These are phyloP conservation scores for Meloidogyne hapla DNA, from an alignment of 1,140 invertebrate species.

Conservation along the genomic window DNA sequence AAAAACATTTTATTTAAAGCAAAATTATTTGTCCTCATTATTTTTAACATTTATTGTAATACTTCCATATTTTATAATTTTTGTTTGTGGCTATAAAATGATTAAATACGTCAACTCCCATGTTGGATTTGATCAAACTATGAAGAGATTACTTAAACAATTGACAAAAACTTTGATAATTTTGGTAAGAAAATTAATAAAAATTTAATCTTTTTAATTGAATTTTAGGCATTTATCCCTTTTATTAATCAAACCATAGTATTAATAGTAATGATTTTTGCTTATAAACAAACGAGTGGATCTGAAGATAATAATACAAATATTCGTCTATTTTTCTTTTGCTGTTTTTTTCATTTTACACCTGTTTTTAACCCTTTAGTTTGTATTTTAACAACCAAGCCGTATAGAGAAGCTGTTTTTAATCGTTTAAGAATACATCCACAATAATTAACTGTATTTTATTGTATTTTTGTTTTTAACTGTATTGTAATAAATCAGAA, in stretches of 20 bases:
- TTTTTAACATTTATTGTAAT: background rate
- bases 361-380: background rate
- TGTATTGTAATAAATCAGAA: too few species aligned
- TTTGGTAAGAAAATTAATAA: too few species aligned
- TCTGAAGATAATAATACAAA: background rate
- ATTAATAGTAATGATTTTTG: too few species aligned
- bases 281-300: background rate
- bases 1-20: background rate
- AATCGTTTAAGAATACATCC: background rate
- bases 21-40: background rate
- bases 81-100: background rate
- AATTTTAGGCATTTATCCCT: background rate
- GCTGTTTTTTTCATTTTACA: background rate
- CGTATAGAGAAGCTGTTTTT: background rate
- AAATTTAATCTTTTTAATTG: background rate
- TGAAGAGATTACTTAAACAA: background rate
- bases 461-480: background rate
- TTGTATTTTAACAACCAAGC: slow-evolving; percentile 6
- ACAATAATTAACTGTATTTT: background rate
- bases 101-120: background rate
- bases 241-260: background rate
- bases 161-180: background rate
- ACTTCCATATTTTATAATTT: background rate
- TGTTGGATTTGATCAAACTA: background rate
- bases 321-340: background rate